Evolutionary conservation across 2,113 vertebrate species (phyloP).

Genomic region (Stegastes partitus): DNA sequence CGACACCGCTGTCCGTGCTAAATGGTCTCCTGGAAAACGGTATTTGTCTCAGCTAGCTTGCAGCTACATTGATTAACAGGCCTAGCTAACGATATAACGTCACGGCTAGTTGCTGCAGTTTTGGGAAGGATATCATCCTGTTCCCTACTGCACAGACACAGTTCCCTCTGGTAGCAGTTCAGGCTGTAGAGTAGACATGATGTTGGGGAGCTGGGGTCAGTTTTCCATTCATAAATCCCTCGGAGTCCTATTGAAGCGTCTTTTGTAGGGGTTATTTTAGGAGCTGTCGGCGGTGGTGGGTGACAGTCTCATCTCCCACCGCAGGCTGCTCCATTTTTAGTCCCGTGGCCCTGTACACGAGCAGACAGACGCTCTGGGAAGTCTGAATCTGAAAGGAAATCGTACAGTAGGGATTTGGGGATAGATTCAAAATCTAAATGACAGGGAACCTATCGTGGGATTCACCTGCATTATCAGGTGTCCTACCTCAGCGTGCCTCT

Average conservation of each 20-base stretch:
- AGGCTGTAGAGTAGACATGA: background rate
- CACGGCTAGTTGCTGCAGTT: constrained; percentile 64
- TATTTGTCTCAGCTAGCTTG: constrained; percentile 12
- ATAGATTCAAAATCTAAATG: background rate
- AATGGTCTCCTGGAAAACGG: background rate
- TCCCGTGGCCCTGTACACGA: background rate
- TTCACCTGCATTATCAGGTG: too few species aligned
- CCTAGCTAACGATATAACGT: constrained; percentile 61
- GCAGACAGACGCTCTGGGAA: background rate
- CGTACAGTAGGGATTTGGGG: background rate
- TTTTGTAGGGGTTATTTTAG: constrained; percentile 66
- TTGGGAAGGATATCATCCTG: constrained; percentile 30
- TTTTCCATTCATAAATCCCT: constrained; percentile 61
- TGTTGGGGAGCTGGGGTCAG: background rate
- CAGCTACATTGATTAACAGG: constrained; percentile 50
- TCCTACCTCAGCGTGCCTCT: background rate
- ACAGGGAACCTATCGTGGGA: background rate
- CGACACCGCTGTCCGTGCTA: background rate
- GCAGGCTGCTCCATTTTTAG: constrained; percentile 62
- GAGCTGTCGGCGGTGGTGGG: constrained; percentile 32
- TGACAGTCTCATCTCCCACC: constrained; percentile 26
- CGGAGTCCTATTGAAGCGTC: constrained; percentile 12
- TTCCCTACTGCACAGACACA: constrained; percentile 7
- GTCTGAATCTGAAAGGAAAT: background rate
- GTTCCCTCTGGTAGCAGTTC: background rate